Percentiles rank a stretch among this genome's conserved stretches.
Conservation (phyloP, 2,888 invertebrate species). For the Opisthograptis luteolata region DNA sequence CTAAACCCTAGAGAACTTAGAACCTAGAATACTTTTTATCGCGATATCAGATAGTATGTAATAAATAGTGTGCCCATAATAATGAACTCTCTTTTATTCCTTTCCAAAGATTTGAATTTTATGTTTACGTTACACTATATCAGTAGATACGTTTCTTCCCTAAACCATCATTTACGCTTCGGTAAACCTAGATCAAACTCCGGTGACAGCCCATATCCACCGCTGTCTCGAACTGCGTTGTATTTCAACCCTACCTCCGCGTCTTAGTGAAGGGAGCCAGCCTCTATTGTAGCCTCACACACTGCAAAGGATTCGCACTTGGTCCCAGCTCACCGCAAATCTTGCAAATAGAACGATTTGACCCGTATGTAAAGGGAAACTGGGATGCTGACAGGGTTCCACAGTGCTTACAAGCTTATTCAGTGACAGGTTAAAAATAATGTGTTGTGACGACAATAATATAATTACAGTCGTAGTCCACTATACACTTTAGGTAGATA, state of each 20-base stretch:
- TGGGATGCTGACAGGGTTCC: constrained; percentile 9
- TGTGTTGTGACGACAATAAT: background rate
- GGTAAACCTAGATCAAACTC: background rate
- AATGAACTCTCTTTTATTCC: too few relatives aligned
- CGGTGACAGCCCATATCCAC: background rate
- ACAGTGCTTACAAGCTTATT: constrained; percentile 14
- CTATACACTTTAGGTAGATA: too few relatives aligned
- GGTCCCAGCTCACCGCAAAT: constrained; percentile 58
- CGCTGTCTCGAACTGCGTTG: constrained; percentile 3
- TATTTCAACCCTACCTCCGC: constrained; percentile 21
- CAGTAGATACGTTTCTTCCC: background rate
- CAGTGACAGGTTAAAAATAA: constrained; percentile 2
- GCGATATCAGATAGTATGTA: too few relatives aligned
- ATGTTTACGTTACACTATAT: background rate
- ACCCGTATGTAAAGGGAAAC: constrained; percentile 19
- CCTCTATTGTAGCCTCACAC: constrained; percentile 38
- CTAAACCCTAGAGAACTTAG: too few relatives aligned
- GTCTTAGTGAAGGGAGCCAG: constrained; percentile 42
- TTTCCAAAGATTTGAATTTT: too few relatives aligned
- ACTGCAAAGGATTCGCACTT: constrained; percentile 59
- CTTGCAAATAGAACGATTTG: constrained; percentile 27
- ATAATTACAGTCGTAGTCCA: too few relatives aligned
- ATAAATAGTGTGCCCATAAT: too few relatives aligned
- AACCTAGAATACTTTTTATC: too few relatives aligned
- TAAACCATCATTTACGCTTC: background rate